Evolutionary conservation across 2,888 invertebrate species (phyloP).

Genomic region (Venustoraphidia nigricollis): DNA sequence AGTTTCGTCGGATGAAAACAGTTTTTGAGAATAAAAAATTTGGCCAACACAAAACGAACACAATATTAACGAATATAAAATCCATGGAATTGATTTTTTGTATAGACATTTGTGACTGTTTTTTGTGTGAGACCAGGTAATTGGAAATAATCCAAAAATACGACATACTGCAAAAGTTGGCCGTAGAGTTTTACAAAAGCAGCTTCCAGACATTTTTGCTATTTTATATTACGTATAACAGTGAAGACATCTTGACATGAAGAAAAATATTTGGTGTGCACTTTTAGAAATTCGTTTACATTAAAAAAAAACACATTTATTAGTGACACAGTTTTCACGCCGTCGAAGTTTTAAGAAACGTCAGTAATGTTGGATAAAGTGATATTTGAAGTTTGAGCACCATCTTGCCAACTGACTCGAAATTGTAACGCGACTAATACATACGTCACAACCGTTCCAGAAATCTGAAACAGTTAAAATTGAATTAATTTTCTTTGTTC

Average conservation of each 20-base stretch:
- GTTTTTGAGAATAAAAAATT: slow-evolving; percentile 11
- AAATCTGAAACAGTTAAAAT: slow-evolving; percentile 14
- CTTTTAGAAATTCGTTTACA: too few relatives aligned
- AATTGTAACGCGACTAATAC: slow-evolving; percentile 20
- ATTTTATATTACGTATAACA: neutral
- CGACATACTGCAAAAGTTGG: slow-evolving; percentile 16
- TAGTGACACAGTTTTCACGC: too few relatives aligned
- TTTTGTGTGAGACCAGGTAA: slow-evolving; percentile 17
- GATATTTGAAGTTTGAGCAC: neutral
- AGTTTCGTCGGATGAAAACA: too few relatives aligned
- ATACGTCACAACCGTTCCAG: slow-evolving; percentile 19
- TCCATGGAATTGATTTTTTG: slow-evolving; percentile 18
- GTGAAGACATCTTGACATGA: too few relatives aligned
- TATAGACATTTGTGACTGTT: slow-evolving; percentile 16
- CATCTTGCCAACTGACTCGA: slow-evolving; percentile 13
- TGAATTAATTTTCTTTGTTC: too few relatives aligned
- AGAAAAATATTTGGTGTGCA: too few relatives aligned
- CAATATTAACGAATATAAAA: slow-evolving; percentile 16
- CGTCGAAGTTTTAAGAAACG: too few relatives aligned
- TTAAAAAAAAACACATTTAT: too few relatives aligned
- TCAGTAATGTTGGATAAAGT: too few relatives aligned
- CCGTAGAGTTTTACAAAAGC: slow-evolving; percentile 20
- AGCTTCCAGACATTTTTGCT: slow-evolving; percentile 9
- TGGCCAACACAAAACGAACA: slow-evolving; percentile 14
- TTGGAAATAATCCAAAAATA: slow-evolving; percentile 21